Evolutionary conservation across 2,888 invertebrate genomes (phyloP).

Genomic region (Hirudinaria manillensis): DNA sequence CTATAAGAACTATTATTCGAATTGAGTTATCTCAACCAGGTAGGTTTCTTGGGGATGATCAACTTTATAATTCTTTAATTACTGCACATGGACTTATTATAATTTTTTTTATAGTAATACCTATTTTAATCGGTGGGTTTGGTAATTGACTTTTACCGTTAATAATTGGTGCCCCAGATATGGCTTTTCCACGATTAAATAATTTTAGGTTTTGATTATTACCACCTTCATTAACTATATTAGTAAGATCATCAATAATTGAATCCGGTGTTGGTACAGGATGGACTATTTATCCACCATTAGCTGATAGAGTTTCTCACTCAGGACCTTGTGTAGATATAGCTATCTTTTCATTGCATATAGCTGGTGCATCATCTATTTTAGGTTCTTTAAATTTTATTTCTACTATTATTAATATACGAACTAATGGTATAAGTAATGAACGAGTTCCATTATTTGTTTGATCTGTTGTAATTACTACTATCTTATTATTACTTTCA

Average conservation of each 20-base stretch:
- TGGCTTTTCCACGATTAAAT: slow-evolving; percentile 76
- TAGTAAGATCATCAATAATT: slow-evolving; percentile 63
- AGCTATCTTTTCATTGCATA: slow-evolving; percentile 70
- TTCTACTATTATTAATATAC: slow-evolving; percentile 70
- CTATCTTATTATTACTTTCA: slow-evolving; percentile 64
- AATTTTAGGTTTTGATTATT: slow-evolving; percentile 76
- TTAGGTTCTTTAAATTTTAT: slow-evolving; percentile 75
- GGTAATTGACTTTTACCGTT: slow-evolving; percentile 74
- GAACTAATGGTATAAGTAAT: slow-evolving; percentile 60
- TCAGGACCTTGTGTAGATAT: slow-evolving; percentile 67
- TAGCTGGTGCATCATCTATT: slow-evolving; percentile 66
- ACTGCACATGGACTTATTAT: slow-evolving; percentile 75
- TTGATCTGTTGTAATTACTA: slow-evolving; percentile 68
- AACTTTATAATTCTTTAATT: slow-evolving; percentile 73
- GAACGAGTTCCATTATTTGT: slow-evolving; percentile 69
- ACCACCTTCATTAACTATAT: slow-evolving; percentile 65
- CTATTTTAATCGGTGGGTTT: slow-evolving; percentile 65
- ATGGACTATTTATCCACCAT: slow-evolving; percentile 71
- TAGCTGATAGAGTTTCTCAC: slow-evolving; percentile 64
- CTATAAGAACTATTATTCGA: slow-evolving; percentile 65
- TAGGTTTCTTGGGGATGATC: slow-evolving; percentile 66
- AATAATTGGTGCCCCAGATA: slow-evolving; percentile 72
- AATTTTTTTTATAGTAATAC: slow-evolving; percentile 69
- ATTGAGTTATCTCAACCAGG: slow-evolving; percentile 57
- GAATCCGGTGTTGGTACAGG: slow-evolving; percentile 71